These are phyloP conservation scores for Atherinomorus stipes DNA, from an alignment of 2,113 vertebrate genomes.

Conservation along the genomic window DNA sequence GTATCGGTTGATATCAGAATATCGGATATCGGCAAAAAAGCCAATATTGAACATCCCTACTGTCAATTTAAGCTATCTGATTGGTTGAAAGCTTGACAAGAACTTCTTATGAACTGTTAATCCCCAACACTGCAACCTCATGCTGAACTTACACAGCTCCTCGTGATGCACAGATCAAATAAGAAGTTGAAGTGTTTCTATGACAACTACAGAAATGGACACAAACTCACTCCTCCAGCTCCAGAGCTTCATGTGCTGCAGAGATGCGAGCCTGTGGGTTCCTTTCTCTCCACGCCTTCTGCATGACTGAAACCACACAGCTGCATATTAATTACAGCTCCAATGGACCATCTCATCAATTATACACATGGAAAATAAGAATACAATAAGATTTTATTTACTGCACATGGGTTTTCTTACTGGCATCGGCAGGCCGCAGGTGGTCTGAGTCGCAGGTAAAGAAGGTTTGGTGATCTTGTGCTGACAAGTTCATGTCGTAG, in stretches of 20 bases:
- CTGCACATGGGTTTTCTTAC: slow-evolving; percentile 78
- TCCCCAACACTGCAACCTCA: too few species aligned
- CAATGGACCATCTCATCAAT: neutral
- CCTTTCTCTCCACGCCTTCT: slow-evolving; percentile 98
- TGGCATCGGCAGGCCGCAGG: slow-evolving; percentile 94
- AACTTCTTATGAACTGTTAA: too few species aligned
- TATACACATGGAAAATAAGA: neutral
- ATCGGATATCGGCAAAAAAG: too few species aligned
- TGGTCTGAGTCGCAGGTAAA: slow-evolving; percentile 98
- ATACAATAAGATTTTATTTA: neutral
- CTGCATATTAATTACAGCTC: neutral
- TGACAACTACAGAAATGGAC: neutral
- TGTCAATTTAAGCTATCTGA: too few species aligned
- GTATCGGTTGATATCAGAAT: too few species aligned
- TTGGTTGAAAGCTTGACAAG: too few species aligned
- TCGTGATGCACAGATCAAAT: too few species aligned
- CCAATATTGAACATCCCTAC: too few species aligned
- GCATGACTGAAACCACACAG: slow-evolving; percentile 89
- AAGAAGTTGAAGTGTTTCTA: too few species aligned
- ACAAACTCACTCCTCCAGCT: slow-evolving; percentile 94
- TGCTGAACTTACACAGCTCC: too few species aligned
- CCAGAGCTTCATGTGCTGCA: slow-evolving; percentile 97
- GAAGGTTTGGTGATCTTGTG: slow-evolving; percentile 98
- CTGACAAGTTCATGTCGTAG: slow-evolving; percentile 99
- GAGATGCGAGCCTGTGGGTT: slow-evolving; percentile 98